Base-by-base conservation (phyloP, 2,888 invertebrate species). In the Melanotus villosus region DNA sequence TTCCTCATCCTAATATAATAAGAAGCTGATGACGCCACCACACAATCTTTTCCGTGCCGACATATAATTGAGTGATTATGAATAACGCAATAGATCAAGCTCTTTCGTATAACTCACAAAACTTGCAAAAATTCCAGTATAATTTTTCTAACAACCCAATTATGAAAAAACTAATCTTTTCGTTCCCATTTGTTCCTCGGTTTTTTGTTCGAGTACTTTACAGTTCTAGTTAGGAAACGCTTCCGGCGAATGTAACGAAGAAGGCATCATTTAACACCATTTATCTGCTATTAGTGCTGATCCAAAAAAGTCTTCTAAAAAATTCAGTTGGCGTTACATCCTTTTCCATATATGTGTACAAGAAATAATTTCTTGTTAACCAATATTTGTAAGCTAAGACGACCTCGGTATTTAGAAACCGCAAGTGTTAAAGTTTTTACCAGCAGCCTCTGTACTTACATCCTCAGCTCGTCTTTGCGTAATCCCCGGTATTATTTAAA, bases 401-500 rank as follows among this genome's bases (percentile, higher is more conserved):
- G 60, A 60, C 60, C 60, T 21, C 50, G 45, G 21, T 60, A 60
- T 60, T 60, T 60, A 60, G 45, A 47, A 60, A 60, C 45, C 47
- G 30, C 32, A 58, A 58, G 16, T 41, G 19, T 19, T 36, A 60
- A 5, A 34, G 12, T n/a, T n/a, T 34, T 34, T 34, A 26, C 23
- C 23, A 50, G 9, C 12, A 50, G 23, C 23, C 26, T 50, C 26
- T 26, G 47, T 50, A 9, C 47, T 26, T 50, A n/a, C n/a, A n/a
- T n/a, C n/a, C n/a, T n/a, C n/a, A n/a, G n/a, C n/a, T n/a, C n/a
- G n/a, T 26, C 47, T 50, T 50, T 50, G 23, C 47, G 47, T 21
- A 50, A 50, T 50, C 47, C 18, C 7, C 12, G 10, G 23, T n/a
- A 23, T 47, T 21, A 47, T 47, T 47, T 47, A 50, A 50, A 50